phyloP scores from a whole-genome alignment of 2,113 vertebrate species.

The Ailurus styani region DNA sequence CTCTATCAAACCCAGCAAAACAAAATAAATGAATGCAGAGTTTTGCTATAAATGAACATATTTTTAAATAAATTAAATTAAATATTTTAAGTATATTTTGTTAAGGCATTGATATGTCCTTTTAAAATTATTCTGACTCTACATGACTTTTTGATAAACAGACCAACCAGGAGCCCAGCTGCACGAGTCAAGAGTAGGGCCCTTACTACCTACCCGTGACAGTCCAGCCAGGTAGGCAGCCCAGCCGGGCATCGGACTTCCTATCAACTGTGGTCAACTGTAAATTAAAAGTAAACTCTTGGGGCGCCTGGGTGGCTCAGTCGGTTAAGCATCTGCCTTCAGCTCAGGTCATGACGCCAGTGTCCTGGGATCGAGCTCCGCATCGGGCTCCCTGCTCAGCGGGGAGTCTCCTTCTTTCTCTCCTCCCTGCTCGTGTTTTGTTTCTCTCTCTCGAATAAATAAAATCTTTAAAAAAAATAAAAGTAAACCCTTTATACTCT shows the following conservation, averaged over 20 bases:
- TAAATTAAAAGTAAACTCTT: neutral
- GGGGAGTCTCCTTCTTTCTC: too few relatives aligned
- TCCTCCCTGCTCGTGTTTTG: too few relatives aligned
- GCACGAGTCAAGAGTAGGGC: neutral
- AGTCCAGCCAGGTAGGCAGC: fast-evolving
- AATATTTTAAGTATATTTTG: neutral
- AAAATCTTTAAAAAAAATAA: neutral
- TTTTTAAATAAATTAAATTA: neutral
- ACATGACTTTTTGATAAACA: neutral
- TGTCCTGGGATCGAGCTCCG: too few relatives aligned
- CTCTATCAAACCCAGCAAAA: neutral
- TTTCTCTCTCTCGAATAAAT: too few relatives aligned
- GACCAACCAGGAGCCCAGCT: neutral
- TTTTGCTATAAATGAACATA: neutral
- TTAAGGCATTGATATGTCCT: neutral
- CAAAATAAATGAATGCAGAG: neutral
- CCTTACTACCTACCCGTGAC: neutral
- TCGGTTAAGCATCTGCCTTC: too few relatives aligned
- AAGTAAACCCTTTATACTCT: neutral
- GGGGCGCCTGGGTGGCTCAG: neutral
- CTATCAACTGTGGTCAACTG: neutral
- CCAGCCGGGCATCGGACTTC: neutral
- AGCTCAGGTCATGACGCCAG: too few relatives aligned
- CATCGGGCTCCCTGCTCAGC: too few relatives aligned
- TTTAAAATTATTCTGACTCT: neutral